phyloP scores from a whole-genome alignment of 2,797 vertebrate species.

The Molossus molossus region DNA sequence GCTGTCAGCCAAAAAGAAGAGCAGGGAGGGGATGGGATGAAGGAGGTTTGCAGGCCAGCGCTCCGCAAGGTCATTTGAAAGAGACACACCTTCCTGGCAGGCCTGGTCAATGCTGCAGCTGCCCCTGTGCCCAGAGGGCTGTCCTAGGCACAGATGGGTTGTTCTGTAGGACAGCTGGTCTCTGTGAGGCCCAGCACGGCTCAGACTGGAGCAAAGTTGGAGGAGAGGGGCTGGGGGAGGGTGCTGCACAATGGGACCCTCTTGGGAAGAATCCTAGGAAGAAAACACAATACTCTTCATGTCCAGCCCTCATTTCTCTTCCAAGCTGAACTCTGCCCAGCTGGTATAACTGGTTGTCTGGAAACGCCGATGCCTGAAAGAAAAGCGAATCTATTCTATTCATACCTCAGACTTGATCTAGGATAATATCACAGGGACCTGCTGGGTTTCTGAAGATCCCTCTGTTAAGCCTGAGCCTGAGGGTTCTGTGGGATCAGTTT shows the following conservation, averaged over 20 bases:
- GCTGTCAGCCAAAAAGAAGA: slow-evolving; percentile 46
- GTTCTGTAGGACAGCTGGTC: background rate
- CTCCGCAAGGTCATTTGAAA: slow-evolving; percentile 80
- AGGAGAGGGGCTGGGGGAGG: too few relatives aligned
- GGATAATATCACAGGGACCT: background rate
- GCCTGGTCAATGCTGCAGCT: background rate
- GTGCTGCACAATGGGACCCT: background rate
- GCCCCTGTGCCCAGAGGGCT: background rate
- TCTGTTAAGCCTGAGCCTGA: slow-evolving; percentile 11
- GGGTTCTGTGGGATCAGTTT: background rate
- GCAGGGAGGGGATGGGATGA: background rate
- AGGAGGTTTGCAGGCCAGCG: background rate
- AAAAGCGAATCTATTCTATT: background rate
- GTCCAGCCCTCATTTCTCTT: background rate
- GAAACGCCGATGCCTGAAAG: slow-evolving; percentile 55
- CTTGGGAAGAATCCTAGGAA: background rate
- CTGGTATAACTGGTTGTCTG: background rate
- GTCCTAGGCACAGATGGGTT: background rate
- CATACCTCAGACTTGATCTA: background rate
- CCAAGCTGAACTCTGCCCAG: background rate
- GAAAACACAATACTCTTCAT: background rate
- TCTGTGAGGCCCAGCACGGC: background rate
- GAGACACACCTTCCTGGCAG: slow-evolving; percentile 37
- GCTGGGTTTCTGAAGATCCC: background rate
- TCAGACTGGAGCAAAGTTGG: background rate